A percentile compares a stretch with the other conserved stretches of the same genome.
These are phyloP conservation scores for Prosopocoilus inquinatus DNA, from an alignment of 2,888 invertebrate species.

Conservation along the genomic window DNA sequence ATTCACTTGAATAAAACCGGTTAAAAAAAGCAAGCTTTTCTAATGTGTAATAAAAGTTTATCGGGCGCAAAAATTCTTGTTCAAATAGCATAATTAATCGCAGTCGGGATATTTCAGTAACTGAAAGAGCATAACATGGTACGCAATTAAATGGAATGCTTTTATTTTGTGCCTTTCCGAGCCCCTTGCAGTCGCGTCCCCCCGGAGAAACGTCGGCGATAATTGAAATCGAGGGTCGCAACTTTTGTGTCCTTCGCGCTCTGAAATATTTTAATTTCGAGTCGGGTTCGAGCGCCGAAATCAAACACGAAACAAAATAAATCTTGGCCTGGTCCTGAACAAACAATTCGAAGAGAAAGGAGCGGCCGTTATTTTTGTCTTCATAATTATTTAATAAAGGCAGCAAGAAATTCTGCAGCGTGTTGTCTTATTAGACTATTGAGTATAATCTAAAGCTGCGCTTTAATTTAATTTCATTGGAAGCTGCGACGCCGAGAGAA, in stretches of 20 bases:
- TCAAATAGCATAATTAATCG: neutral
- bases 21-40: too few species aligned
- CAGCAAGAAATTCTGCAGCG: too few species aligned
- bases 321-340: too few species aligned
- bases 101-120: neutral
- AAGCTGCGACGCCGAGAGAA: constrained; percentile 21
- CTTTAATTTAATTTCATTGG: constrained; percentile 27
- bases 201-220: constrained; percentile 6
- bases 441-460: constrained; percentile 21
- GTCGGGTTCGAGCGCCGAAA: neutral
- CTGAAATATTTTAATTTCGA: constrained; percentile 13
- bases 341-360: too few species aligned
- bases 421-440: neutral
- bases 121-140: neutral
- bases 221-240: constrained; percentile 13
- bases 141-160: constrained; percentile 1
- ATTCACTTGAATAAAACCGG: too few species aligned
- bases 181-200: neutral
- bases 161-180: constrained; percentile 6
- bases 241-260: constrained; percentile 10
- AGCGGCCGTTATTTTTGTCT: too few species aligned
- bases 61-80: too few species aligned
- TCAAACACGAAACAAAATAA: too few species aligned
- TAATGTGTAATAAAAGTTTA: too few species aligned
- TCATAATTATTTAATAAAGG: too few species aligned